A percentile compares a stretch with the other conserved stretches of the same genome.
Conservation (phyloP, 2,888 invertebrate species). For the Ormyrus nitidulus region DNA sequence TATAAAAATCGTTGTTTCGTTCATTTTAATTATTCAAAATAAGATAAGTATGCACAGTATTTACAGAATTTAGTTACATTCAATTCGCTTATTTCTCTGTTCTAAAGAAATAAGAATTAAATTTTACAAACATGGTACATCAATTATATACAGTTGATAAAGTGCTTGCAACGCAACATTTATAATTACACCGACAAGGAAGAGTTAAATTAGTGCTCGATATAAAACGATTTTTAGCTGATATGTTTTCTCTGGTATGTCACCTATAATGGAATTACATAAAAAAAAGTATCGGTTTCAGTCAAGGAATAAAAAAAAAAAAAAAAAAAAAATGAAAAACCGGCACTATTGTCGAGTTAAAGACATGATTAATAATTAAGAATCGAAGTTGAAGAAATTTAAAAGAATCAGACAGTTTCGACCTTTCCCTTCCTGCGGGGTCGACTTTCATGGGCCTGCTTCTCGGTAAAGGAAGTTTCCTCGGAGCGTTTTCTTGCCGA, state of each 20-base stretch:
- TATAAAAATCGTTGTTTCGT: not conserved
- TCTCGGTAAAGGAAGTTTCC: constrained; percentile 85
- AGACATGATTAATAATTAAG: too few relatives aligned
- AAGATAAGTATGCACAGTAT: constrained; percentile 29
- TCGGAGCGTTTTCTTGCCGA: constrained; percentile 77
- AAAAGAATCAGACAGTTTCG: constrained; percentile 78
- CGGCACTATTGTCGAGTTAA: too few relatives aligned
- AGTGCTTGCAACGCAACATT: not conserved
- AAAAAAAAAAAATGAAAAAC: too few relatives aligned
- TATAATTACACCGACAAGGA: not conserved
- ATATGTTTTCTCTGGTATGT: not conserved
- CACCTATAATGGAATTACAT: not conserved
- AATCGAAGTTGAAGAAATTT: not conserved
- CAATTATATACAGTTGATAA: constrained; percentile 26
- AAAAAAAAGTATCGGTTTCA: not conserved
- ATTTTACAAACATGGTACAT: constrained; percentile 30
- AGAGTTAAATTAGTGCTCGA: not conserved
- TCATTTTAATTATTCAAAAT: constrained; percentile 34
- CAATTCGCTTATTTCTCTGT: not conserved
- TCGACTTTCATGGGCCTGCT: constrained; percentile 76
- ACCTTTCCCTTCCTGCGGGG: constrained; percentile 78
- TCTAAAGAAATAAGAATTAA: constrained; percentile 2
- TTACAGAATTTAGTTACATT: constrained; percentile 22
- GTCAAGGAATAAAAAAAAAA: not conserved
- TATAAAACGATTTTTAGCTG: not conserved